Conservation (phyloP, 1,140 invertebrate species). For the Cotesia typhae region DNA sequence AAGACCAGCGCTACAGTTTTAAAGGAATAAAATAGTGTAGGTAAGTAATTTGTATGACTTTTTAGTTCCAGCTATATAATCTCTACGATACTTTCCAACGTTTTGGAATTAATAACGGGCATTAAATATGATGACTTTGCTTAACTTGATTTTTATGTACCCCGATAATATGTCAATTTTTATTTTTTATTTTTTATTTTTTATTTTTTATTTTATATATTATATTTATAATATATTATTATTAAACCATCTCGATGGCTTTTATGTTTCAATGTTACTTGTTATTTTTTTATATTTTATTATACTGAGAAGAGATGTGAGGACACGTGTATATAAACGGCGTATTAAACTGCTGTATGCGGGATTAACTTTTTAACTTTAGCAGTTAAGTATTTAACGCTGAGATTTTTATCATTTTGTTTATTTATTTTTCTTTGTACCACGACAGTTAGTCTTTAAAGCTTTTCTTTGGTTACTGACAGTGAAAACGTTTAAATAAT, state of each 20-base stretch:
- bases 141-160: conserved; percentile 2
- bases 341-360: neutral
- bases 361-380: conserved; percentile 18
- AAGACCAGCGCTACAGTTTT: too few relatives aligned
- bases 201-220: conserved; percentile 2
- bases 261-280: conserved; percentile 20
- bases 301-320: neutral
- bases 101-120: conserved; percentile 35
- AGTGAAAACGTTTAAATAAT: conserved; percentile 1
- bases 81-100: conserved; percentile 42
- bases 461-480: conserved; percentile 31
- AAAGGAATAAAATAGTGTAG: too few relatives aligned
- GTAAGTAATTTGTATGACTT: neutral
- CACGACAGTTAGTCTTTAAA: conserved; percentile 37
- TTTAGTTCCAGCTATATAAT: conserved; percentile 30
- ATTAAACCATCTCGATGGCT: neutral
- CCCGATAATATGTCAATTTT: neutral
- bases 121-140: conserved; percentile 1
- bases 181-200: conserved; percentile 6
- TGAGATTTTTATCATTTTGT: conserved; percentile 10
- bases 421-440: conserved; percentile 31
- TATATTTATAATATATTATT: neutral
- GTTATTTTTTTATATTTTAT: neutral
- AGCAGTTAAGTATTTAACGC: conserved; percentile 21
- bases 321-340: conserved; percentile 9